Evolutionary conservation across 2,797 vertebrate species (phyloP), one percentile per base, ranked within the genome.

Genomic region (Esox lucius): DNA sequence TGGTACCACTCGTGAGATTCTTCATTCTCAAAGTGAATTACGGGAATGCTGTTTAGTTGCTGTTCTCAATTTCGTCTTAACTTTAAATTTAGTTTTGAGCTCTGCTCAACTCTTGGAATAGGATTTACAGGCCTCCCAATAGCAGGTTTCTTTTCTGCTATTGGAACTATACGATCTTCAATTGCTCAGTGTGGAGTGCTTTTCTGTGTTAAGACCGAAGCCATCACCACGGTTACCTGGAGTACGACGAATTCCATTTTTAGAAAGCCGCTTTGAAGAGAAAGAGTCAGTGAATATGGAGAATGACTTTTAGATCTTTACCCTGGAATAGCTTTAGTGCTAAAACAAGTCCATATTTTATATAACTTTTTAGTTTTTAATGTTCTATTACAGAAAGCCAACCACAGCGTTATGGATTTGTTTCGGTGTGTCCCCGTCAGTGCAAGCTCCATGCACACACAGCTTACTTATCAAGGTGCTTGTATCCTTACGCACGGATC

Each of bases 151-250:
- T n/a, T 56, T 56, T 6, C 16, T n/a, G 19, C 51, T 19, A 53
- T 53, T 39, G 35, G 35, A 39, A 53, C 19, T n/a, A 19, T n/a
- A 53, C 19, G 51, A 19, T 19, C 17, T n/a, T 17, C 51, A 56
- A 51, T 2, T 17, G 16, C 7, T 19, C 51, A 56, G 19, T 19
- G 51, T 56, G 87, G 79, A 91, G 89, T 89, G 86, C 76, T 85
- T 91, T 91, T 89, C 86, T 76, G 71, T 91, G 88, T 90, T 82
- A 64, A 13, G 74, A 39, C 77, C 77, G 83, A 79, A 81, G 62
- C 17, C 19, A 19, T n/a, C 56, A 2, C 51, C 51, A n/a, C 13
- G 1, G 16, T 79, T 80, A 85, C 85, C 81, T 87, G 79, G 79
- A 83, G 78, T 78, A 77, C 76, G 77, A 78, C 24, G 68, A 74